Evolutionary conservation across 2,113 vertebrate species (phyloP).

Genomic region (Gavia stellata): DNA sequence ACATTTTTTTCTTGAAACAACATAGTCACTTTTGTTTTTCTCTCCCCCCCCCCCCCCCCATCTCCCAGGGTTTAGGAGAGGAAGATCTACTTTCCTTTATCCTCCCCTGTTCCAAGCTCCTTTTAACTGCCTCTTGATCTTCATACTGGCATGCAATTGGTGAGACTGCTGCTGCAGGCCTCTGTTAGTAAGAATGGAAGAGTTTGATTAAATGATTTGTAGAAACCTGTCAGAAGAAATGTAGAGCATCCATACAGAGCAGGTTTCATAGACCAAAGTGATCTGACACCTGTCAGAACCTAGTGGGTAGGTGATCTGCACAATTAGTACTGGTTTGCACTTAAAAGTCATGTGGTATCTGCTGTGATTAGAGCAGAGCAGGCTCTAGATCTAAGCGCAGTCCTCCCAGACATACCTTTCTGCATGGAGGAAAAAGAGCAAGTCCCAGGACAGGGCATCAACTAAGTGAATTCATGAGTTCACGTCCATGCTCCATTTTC

Average conservation of each 20-base stretch:
- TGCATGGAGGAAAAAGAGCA: neutral
- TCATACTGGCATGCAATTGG: neutral
- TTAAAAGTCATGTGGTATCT: neutral
- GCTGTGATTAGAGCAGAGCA: neutral
- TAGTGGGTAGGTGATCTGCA: neutral
- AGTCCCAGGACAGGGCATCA: neutral
- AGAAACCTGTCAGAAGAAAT: neutral
- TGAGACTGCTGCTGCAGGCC: neutral
- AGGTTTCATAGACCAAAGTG: neutral
- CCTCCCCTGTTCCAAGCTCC: neutral
- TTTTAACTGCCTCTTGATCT: neutral
- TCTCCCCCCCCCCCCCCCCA: accelerated
- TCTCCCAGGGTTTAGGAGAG: neutral
- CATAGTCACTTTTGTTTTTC: neutral
- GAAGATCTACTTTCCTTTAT: neutral
- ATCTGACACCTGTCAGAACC: neutral
- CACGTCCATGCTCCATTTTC: neutral
- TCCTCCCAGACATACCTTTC: neutral
- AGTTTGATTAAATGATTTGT: neutral
- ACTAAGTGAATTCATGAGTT: neutral
- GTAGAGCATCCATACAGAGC: neutral
- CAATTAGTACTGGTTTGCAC: neutral
- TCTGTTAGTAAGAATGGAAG: neutral
- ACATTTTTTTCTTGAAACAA: neutral
- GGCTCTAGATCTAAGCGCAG: neutral